Base-by-base conservation (phyloP, 1,140 invertebrate genomes). In the Tyrophagus putrescentiae region DNA sequence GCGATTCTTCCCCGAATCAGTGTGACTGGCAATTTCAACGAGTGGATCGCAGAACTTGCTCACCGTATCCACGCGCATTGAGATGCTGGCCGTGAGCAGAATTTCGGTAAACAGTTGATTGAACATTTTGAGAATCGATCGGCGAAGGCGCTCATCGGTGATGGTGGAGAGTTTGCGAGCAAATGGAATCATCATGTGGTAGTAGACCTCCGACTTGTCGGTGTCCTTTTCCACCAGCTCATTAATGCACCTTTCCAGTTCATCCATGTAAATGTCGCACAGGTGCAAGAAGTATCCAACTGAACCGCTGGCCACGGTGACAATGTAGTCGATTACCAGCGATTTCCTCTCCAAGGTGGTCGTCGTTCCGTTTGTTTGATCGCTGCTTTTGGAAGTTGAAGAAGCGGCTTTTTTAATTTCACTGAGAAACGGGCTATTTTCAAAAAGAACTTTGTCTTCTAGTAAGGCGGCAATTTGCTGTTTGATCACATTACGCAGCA, bases 251-350 rank as follows among this genome's bases (percentile, higher is more conserved):
- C 50, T 59, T 18, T 52, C 5, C 29, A 59, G 18, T 59, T 59
- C 57, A 5, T 59, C 57, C 2, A 59, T 9, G 23, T 23, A 59
- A 23, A 59, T 59, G 21, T 59, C 57, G n/a, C 25, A 44, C 31
- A 59, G 21, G 29, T 59, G 57, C 16, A 59, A 31, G 16, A 42
- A 42, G 3, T 45, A 32, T 31, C 57, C 57, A 42, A 59, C 29
- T 7, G 57, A 59, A n/a, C 25, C 3, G 9, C 18, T 44, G n/a
- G 39, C 33, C 1, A 45, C 25, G 9, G 21, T 23, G 4, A 59
- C 9, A 13, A 59, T 59, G n/a, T 28, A 42, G 25, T 59, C 57
- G 25, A 59, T 59, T 4, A 59, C 5, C 27, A 27, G 5, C 36
- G 6, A 1, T 4, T 29, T 59, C 32, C 28, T 16, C 32, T 42